These are phyloP conservation scores for Heliconius hermathena DNA, from an alignment of 1,140 invertebrate species.

Conservation along the genomic window DNA sequence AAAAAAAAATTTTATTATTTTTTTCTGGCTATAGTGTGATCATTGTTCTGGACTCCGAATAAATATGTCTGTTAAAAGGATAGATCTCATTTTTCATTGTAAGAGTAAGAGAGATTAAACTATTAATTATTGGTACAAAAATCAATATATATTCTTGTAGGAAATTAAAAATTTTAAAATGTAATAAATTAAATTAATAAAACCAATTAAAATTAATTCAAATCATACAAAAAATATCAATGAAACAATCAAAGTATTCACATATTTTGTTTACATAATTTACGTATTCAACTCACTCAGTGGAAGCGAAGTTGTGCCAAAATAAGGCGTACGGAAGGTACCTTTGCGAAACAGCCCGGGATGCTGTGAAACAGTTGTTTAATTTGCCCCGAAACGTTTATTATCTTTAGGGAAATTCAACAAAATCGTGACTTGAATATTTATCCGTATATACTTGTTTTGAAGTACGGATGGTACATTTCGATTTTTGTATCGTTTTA, in stretches of 20 bases:
- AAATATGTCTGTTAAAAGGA: too few relatives aligned
- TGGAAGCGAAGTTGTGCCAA: conserved; percentile 20
- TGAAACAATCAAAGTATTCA: background rate
- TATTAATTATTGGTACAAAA: too few relatives aligned
- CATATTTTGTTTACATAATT: background rate
- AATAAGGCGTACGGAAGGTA: conserved; percentile 23
- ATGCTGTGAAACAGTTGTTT: conserved; percentile 47
- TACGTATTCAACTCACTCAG: conserved; percentile 19
- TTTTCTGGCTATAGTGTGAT: too few relatives aligned
- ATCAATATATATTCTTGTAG: too few relatives aligned
- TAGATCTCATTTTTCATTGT: too few relatives aligned
- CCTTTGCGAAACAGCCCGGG: conserved; percentile 18
- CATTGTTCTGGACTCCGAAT: too few relatives aligned
- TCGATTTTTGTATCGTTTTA: background rate
- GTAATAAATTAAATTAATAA: too few relatives aligned
- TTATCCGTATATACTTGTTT: background rate
- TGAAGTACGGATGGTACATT: background rate
- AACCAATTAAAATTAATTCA: background rate
- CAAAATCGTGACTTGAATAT: conserved; percentile 44
- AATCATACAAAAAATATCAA: background rate
- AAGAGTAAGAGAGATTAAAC: too few relatives aligned
- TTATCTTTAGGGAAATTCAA: conserved; percentile 60
- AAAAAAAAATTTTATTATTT: too few relatives aligned
- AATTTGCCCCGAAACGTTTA: conserved; percentile 53
- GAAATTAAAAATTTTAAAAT: too few relatives aligned